These are phyloP conservation scores for Hydropotes inermis DNA, from an alignment of 2,113 vertebrate species.

Conservation along the genomic window DNA sequence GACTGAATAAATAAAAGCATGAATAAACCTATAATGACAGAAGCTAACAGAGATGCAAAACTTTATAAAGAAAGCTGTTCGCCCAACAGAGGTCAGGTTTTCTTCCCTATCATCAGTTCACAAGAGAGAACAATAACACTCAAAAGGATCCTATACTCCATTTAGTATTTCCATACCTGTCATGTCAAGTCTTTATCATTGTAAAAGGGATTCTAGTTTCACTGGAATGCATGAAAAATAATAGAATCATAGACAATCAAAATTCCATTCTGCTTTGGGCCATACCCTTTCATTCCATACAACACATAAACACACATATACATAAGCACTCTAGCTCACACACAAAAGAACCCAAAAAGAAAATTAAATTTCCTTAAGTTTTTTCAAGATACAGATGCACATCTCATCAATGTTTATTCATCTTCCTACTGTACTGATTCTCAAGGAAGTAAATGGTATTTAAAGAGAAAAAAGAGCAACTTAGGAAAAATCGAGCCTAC, in stretches of 20 bases:
- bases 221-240: not conserved
- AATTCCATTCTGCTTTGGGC: not conserved
- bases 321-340: not conserved
- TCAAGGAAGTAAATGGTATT: constrained; percentile 24
- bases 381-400: constrained; percentile 44
- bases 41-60: not conserved
- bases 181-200: not conserved
- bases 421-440: not conserved
- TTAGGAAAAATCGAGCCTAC: not conserved
- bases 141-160: not conserved
- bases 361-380: not conserved
- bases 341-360: not conserved
- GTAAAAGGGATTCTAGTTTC: not conserved
- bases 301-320: not conserved
- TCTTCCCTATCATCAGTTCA: not conserved
- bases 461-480: not conserved
- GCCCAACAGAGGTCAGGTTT: not conserved
- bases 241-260: not conserved
- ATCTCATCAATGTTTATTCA: constrained; percentile 28
- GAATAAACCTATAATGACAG: not conserved
- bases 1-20: not conserved
- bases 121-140: not conserved
- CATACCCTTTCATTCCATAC: not conserved
- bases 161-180: not conserved
- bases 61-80: not conserved